These are phyloP conservation scores for Spicauda simplicius DNA, from an alignment of 2,888 invertebrate species.

Conservation along the genomic window DNA sequence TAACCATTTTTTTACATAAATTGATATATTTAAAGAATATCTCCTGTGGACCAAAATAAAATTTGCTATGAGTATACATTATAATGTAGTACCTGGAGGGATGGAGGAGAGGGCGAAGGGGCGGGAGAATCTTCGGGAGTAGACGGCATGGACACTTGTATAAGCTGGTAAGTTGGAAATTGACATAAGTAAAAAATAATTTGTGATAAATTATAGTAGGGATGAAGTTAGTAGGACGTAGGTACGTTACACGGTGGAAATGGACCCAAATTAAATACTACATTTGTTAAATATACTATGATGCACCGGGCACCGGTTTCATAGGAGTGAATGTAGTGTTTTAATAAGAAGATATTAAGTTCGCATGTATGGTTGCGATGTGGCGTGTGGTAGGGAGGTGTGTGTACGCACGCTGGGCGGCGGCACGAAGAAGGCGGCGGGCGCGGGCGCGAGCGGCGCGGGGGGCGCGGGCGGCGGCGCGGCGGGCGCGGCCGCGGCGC, in stretches of 20 bases:
- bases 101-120: conserved; percentile 38
- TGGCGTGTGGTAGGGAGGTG: conserved; percentile 10
- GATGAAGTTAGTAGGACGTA: too few species aligned
- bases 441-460: conserved; percentile 46
- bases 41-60: too few species aligned
- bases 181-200: too few species aligned
- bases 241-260: too few species aligned
- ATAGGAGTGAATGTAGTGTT: too few species aligned
- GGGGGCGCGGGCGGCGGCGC: conserved; percentile 56
- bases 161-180: background rate
- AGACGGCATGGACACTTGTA: conserved; percentile 49
- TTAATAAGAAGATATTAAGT: too few species aligned
- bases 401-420: conserved; percentile 4
- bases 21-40: too few species aligned
- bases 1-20: background rate
- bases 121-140: conserved; percentile 42
- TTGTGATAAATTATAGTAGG: too few species aligned
- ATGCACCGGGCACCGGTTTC: too few species aligned
- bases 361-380: too few species aligned
- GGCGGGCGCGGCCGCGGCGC: conserved; percentile 64
- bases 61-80: background rate
- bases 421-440: conserved; percentile 12
- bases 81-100: conserved; percentile 13
- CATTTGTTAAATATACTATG: too few species aligned
- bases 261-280: too few species aligned